phyloP scores from a whole-genome alignment of 2,113 vertebrate species.

The Uria lomvia region DNA sequence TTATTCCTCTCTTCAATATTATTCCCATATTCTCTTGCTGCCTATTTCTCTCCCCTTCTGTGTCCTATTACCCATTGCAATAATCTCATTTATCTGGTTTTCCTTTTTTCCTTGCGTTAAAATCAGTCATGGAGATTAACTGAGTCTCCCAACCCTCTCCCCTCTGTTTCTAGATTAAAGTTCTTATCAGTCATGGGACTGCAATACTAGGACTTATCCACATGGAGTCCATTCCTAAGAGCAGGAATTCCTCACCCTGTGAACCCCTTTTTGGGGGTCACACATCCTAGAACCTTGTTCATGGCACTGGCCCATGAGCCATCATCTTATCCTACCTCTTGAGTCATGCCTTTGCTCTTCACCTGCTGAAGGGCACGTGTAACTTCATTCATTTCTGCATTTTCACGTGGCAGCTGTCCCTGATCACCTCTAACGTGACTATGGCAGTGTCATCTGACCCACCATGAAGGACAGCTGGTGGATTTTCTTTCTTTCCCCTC shows the following conservation, averaged over 20 bases:
- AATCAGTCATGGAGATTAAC: neutral
- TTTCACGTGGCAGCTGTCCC: neutral
- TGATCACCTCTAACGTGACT: neutral
- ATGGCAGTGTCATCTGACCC: neutral
- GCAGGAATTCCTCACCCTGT: neutral
- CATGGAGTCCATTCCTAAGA: neutral
- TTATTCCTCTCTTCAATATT: conserved; percentile 34
- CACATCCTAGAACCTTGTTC: neutral
- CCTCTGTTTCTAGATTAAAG: neutral
- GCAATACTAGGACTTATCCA: neutral
- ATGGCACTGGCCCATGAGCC: neutral
- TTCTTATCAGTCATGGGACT: neutral
- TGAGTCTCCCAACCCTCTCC: neutral
- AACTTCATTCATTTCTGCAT: neutral
- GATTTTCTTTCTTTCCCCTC: neutral
- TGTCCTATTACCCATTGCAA: conserved; percentile 46
- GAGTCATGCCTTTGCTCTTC: neutral
- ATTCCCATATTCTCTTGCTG: conserved; percentile 45
- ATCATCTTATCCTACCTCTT: neutral
- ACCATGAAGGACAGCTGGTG: neutral
- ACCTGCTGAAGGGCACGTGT: neutral
- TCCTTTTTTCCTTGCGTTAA: neutral
- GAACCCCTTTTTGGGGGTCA: neutral
- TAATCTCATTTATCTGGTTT: conserved; percentile 37
- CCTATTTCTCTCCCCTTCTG: conserved; percentile 32